phyloP scores from a whole-genome alignment of 2,797 vertebrate genomes.

The Apogon hyalosoma region DNA sequence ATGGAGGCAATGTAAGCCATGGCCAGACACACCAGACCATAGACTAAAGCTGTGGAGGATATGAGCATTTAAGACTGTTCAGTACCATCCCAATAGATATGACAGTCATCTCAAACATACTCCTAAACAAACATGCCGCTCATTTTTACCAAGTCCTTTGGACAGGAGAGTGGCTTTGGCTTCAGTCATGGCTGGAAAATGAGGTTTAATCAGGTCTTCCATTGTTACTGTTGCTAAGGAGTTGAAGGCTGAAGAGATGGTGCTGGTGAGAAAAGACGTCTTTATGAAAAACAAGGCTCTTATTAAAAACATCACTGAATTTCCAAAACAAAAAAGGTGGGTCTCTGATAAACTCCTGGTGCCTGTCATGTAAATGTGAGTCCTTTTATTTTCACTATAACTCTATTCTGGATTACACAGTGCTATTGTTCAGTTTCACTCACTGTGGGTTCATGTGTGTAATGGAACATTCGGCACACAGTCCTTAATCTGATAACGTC shows the following conservation, averaged over 20 bases:
- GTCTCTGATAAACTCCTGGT: too few relatives aligned
- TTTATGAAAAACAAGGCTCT: conserved; percentile 7
- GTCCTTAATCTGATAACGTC: too few relatives aligned
- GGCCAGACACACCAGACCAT: conserved; percentile 91
- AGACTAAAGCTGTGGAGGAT: conserved; percentile 83
- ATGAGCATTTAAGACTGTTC: background rate
- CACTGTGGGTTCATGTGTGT: too few relatives aligned
- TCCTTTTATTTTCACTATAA: too few relatives aligned
- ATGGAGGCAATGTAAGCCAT: conserved; percentile 94
- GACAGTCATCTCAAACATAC: background rate
- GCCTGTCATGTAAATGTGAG: too few relatives aligned
- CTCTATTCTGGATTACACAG: too few relatives aligned
- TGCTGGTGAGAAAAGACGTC: conserved; percentile 73
- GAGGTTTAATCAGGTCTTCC: conserved; percentile 92
- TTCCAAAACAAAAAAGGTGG: too few relatives aligned
- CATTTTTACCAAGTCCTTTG: conserved; percentile 86
- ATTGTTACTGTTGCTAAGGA: conserved; percentile 93
- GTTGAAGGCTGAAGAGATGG: conserved; percentile 95
- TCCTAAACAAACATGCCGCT: background rate
- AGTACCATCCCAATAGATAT: background rate
- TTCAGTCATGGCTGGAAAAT: conserved; percentile 88
- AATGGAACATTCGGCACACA: too few relatives aligned
- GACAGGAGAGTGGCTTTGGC: conserved; percentile 87
- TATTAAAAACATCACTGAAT: background rate
- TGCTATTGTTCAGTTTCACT: too few relatives aligned